Conservation (phyloP, 2,797 vertebrate species). For the Hippopotamyrus pictus region DNA sequence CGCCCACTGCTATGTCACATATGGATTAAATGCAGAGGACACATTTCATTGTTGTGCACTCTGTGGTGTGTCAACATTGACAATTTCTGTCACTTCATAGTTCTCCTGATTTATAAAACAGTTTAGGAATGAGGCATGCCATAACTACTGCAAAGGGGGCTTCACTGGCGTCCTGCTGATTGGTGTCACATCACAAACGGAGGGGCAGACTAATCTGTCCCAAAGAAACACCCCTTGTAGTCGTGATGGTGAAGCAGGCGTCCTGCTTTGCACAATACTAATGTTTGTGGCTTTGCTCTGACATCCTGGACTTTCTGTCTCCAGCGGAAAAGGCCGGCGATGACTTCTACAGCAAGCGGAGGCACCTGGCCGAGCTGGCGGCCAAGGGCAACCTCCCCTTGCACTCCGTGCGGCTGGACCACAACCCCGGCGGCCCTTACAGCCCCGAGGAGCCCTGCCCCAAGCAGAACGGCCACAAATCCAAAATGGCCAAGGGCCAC, state of each 20-base stretch:
- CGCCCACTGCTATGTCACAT: neutral
- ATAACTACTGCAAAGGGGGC: neutral
- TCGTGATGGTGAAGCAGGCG: neutral
- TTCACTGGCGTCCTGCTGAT: neutral
- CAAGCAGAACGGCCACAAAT: constrained; percentile 81
- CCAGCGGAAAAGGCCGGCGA: constrained; percentile 89
- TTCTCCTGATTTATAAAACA: neutral
- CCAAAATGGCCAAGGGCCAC: constrained; percentile 65
- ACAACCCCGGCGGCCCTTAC: constrained; percentile 65
- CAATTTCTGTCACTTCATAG: neutral
- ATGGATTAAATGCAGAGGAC: neutral
- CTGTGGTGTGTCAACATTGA: neutral
- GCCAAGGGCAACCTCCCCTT: constrained; percentile 83
- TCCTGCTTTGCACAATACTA: neutral
- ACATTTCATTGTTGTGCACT: neutral
- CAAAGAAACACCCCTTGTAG: neutral
- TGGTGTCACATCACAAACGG: neutral
- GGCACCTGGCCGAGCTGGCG: constrained; percentile 84
- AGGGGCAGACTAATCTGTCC: neutral
- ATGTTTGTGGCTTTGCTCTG: neutral
- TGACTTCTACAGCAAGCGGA: constrained; percentile 85
- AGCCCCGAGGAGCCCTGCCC: constrained; percentile 58
- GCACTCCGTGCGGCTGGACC: constrained; percentile 71
- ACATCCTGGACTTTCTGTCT: neutral
- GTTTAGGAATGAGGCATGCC: neutral